Evolutionary conservation across 2,888 invertebrate species (phyloP), one percentile per base, ranked within the genome.

Genomic region (Apotomis turbidana): DNA sequence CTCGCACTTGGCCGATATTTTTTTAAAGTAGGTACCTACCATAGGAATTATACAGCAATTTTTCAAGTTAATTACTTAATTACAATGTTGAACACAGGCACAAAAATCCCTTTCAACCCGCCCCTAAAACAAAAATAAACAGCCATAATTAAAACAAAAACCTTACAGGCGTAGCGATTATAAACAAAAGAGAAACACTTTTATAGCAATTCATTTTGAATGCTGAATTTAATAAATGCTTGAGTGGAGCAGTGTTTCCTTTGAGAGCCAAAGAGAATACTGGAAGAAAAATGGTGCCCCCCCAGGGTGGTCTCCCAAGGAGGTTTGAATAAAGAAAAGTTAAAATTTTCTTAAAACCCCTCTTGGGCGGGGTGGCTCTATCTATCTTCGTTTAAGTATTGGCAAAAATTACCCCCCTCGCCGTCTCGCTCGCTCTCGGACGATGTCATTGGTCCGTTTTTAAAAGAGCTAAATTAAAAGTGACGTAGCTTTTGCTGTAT

Each of bases 371-470:
- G 85, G 87, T 83, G 81, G 85, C 76, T 76, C 88, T 90, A 90
- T 92, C 93, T 91, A 86, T 91, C 92, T 92, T 93, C 89, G 89
- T 91, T 91, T 87, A 91, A 91, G 92, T 92, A 93, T 93, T 88
- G 92, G 91, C 90, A 93, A 93, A 92, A 93, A 92, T 90, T 85
- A 85, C 88, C 88, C 87, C 86, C 74, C 68, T 80, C 78, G 76
- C 77, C 79, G 75, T 89, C 90, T 83, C 88, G 74, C 76, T 89
- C 87, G 66, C 87, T 75, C 90, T 74, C 77, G 71, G 75, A 78
- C 78, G 79, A 79, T 90, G 90, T 88, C 93, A 90, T 88, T 91
- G 88, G 87, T 78, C 76, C 81, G 81, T 85, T 89, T 88, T 88
- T 85, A 80, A 82, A 86, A 85, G 81, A 80, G 80, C 76, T 64